Evolutionary conservation across 2,888 invertebrate genomes (phyloP), one percentile per base, ranked within the genome.

Genomic region (Phengaris alcon): DNA sequence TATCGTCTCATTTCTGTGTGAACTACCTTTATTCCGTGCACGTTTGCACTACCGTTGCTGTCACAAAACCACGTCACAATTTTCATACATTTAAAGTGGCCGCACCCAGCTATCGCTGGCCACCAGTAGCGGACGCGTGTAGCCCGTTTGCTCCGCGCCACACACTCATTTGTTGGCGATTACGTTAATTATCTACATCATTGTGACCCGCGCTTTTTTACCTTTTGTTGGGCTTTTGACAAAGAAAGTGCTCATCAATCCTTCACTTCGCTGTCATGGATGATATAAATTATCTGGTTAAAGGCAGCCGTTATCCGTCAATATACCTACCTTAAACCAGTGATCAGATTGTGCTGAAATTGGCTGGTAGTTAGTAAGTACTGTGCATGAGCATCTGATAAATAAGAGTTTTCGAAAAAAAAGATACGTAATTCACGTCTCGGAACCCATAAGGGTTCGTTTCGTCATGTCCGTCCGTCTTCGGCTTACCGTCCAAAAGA

Each of bases 151-250:
- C 12, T 6, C 48, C 6, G 10, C 48, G 35, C 35, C 51, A 15
- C 70, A n/a, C 15, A 51, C 51, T 52, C 70, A 72, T 22, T 22
- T 35, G 22, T 15, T 13, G 35, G 35, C 54, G 52, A 72, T 72
- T 72, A 72, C 70, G 52, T 6, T 72, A 72, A 72, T 72, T 52
- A 52, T 22, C 70, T 15, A 12, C 52, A 51, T 51, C 22, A 52
- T 15, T 35, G 10, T 64, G 64, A 64, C 35, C 12, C 64, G 64
- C 12, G 22, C 64, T 64, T 64, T 35, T 64, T 35, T 64, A 12
- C 59, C 64, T 64, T 64, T 64, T 64, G 64, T 64, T 22, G 10
- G 12, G 64, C 64, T 64, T 64, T 64, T 35, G 35, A 64, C 64
- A 64, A 64, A 64, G 64, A 64, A 64, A 35, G 15, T 15, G 22